These are phyloP conservation scores for Drosophila emarginata DNA, from an alignment of 2,888 invertebrate species.

Conservation along the genomic window DNA sequence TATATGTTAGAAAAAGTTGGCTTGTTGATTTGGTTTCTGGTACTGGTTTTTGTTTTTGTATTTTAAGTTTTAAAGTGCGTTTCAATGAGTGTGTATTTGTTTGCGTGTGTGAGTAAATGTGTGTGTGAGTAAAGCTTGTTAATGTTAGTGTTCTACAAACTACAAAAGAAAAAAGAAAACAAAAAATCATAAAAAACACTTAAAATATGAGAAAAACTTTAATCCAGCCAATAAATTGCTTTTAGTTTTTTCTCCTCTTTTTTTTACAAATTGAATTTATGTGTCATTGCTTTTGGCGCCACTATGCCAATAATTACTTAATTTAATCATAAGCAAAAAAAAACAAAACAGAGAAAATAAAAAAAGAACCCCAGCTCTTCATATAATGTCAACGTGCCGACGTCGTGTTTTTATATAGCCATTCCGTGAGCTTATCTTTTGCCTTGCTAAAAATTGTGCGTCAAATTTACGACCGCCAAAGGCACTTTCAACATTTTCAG, in stretches of 20 bases:
- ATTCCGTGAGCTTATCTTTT: slow-evolving; percentile 67
- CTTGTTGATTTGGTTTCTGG: slow-evolving; percentile 34
- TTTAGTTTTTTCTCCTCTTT: slow-evolving; percentile 21
- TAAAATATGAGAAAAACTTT: slow-evolving; percentile 28
- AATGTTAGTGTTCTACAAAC: slow-evolving; percentile 45
- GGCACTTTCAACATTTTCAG: slow-evolving; percentile 72
- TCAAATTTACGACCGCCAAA: slow-evolving; percentile 64
- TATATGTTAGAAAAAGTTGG: slow-evolving; percentile 58
- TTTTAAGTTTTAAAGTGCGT: slow-evolving; percentile 26
- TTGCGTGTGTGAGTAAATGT: slow-evolving; percentile 10
- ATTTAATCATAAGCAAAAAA: slow-evolving; percentile 66
- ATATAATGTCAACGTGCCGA: slow-evolving; percentile 39
- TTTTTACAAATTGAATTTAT: slow-evolving; percentile 46
- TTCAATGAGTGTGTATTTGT: slow-evolving; percentile 29
- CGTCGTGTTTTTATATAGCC: slow-evolving; percentile 62
- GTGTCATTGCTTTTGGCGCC: slow-evolving; percentile 50
- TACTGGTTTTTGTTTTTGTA: slow-evolving; percentile 2
- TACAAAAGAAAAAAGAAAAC: slow-evolving; percentile 43
- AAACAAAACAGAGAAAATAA: slow-evolving; percentile 25
- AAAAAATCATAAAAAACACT: slow-evolving; percentile 25
- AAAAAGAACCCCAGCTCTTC: slow-evolving; percentile 26
- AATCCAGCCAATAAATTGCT: slow-evolving; percentile 30
- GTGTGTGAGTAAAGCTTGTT: slow-evolving; percentile 43
- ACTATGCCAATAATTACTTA: slow-evolving; percentile 74
- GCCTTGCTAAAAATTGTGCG: slow-evolving; percentile 46